Base-by-base conservation (phyloP, 2,113 vertebrate genomes). In the Myotis davidii region DNA sequence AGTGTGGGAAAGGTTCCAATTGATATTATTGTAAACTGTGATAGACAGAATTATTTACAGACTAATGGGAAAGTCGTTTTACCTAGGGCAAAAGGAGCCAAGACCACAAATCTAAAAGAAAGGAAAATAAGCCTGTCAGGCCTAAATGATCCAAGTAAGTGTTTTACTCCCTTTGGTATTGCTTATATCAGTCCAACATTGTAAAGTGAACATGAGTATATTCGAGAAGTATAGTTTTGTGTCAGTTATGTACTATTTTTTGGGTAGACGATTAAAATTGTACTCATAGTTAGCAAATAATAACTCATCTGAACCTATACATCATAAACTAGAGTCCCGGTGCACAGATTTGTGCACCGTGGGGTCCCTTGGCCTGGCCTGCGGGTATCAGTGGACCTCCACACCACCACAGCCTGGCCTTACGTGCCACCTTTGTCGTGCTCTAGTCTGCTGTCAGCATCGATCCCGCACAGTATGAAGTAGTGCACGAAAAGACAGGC, bases 91-190 rank as follows among this genome's bases (percentile, higher is more conserved):
- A 97, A 98, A 98, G 98, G 97, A 45, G 76, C 98, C 95, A 99
- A 99, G 97, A 95, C 97, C 88, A 96, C 98, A 64, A 98, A 91
- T 90, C 97, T 97, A 96, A 99, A 98, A 96, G 98, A 98, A 83
- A 96, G 82, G 84, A 98, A 64, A 97, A 96, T 88, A 98, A 98
- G 97, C 96, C 97, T 98, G 54, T 98, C 98, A 34, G 98, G 99
- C 88, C 98, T 99, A 95, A 99, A 99, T 90, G 99, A 99, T 98
- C 99, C 99, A 97, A 99, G 99, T 99, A 99, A 99, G 99, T 98
- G 97, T 77, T 52, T 94, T 92, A 54, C 29, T 97, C 48, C 29
- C 50, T 96, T 32, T 85, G 50, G 54, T 91, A 78, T 67, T 83
- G 29, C 16, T 88, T 73, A 20, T 77, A 61, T 93, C 67, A 64